These are phyloP conservation scores for Gasterosteus aculeatus DNA, from an alignment of 2,113 vertebrate species.

Conservation along the genomic window DNA sequence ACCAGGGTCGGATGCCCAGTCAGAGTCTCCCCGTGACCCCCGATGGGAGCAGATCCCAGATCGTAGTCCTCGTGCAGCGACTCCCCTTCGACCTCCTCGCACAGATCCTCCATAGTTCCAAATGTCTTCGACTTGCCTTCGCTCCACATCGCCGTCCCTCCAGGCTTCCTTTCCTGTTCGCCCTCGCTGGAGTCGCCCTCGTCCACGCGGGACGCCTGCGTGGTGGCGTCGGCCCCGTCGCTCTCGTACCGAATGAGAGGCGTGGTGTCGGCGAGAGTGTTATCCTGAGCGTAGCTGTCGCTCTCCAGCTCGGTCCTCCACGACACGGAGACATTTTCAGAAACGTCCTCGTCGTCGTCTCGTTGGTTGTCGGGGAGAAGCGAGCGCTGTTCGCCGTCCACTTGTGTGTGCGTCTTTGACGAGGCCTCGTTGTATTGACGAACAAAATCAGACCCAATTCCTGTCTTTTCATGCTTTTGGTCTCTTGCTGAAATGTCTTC, in stretches of 20 bases:
- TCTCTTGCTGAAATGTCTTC: slow-evolving; percentile 64
- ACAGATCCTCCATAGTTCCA: slow-evolving; percentile 82
- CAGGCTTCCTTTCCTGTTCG: slow-evolving; percentile 70
- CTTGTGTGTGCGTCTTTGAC: slow-evolving; percentile 7
- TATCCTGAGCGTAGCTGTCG: slow-evolving; percentile 81
- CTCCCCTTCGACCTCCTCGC: slow-evolving; percentile 74
- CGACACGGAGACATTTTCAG: slow-evolving; percentile 77
- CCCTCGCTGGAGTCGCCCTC: slow-evolving; percentile 75
- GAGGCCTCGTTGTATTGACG: neutral
- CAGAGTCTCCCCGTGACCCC: neutral
- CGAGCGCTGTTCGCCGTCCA: slow-evolving; percentile 1
- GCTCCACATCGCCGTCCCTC: slow-evolving; percentile 56
- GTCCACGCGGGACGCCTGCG: slow-evolving; percentile 68
- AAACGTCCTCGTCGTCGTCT: slow-evolving; percentile 70
- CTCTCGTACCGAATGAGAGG: slow-evolving; percentile 82
- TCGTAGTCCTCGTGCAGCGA: slow-evolving; percentile 56
- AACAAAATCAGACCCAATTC: neutral
- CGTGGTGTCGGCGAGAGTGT: slow-evolving; percentile 81
- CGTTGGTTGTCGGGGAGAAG: slow-evolving; percentile 15
- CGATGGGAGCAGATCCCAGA: slow-evolving; percentile 36
- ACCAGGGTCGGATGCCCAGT: neutral
- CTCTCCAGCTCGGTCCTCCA: slow-evolving; percentile 77
- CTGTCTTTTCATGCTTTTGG: slow-evolving; percentile 18
- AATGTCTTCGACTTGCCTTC: slow-evolving; percentile 71
- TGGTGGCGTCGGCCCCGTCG: slow-evolving; percentile 76